These are phyloP conservation scores for Clamator glandarius DNA, from an alignment of 2,797 vertebrate species.

Conservation along the genomic window DNA sequence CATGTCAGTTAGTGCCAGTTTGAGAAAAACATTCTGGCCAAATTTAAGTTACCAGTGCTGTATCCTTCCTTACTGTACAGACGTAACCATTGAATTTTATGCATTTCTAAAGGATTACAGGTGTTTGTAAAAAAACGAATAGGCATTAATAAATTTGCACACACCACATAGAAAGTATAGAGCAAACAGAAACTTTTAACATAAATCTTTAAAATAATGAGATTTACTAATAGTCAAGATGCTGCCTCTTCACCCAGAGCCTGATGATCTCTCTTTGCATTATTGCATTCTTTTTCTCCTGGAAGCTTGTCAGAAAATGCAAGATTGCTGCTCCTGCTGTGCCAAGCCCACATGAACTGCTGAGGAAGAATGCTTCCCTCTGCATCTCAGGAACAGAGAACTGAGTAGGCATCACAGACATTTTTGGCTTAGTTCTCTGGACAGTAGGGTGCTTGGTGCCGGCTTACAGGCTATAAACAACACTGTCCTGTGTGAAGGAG, in stretches of 20 bases:
- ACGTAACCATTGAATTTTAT: neutral
- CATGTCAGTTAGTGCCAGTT: accelerated
- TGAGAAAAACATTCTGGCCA: neutral
- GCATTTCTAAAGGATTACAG: neutral
- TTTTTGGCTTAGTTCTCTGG: neutral
- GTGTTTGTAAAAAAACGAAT: neutral
- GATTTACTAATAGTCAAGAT: neutral
- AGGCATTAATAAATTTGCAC: neutral
- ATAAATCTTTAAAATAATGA: neutral
- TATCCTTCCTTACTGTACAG: neutral
- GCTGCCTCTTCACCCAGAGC: neutral
- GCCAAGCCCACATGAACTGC: neutral
- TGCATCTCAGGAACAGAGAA: neutral
- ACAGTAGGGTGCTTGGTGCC: neutral
- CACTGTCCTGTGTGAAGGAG: neutral
- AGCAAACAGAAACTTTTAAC: neutral
- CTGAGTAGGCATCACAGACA: neutral
- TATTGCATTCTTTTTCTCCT: neutral
- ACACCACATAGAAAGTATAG: neutral
- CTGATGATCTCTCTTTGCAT: neutral
- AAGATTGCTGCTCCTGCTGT: neutral
- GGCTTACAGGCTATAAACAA: neutral
- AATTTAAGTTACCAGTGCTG: neutral
- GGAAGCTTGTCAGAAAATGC: neutral
- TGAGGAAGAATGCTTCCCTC: neutral